Evolutionary conservation across 2,797 vertebrate genomes (phyloP).

Genomic region (Anabacerthia variegaticeps): DNA sequence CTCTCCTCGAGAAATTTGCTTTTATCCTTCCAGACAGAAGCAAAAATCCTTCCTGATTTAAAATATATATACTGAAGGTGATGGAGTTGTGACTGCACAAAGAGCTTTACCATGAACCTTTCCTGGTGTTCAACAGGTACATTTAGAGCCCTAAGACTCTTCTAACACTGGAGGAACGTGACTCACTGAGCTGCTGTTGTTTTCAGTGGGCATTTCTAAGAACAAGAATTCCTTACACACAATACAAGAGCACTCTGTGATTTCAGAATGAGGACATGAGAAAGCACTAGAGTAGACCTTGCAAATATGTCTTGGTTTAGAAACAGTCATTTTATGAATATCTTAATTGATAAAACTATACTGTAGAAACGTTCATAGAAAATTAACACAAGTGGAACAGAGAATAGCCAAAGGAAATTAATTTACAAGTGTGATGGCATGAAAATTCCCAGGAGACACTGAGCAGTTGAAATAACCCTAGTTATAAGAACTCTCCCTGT

Average conservation of each 20-base stretch:
- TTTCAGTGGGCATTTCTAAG: background rate
- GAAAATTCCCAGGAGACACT: background rate
- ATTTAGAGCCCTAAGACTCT: background rate
- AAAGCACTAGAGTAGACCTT: background rate
- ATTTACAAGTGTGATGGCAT: background rate
- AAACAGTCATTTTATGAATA: background rate
- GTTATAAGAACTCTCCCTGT: background rate
- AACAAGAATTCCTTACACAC: background rate
- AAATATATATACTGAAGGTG: fast-evolving
- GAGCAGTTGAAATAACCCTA: background rate
- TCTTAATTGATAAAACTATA: background rate
- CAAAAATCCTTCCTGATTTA: background rate
- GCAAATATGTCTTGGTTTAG: background rate
- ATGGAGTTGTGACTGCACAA: background rate
- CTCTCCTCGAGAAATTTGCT: background rate
- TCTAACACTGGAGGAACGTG: background rate
- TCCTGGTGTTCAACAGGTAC: background rate
- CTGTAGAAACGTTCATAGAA: background rate
- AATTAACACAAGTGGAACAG: constrained; percentile 27
- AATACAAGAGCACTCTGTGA: background rate
- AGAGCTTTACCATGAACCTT: background rate
- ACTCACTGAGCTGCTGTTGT: background rate
- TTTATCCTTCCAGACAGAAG: background rate
- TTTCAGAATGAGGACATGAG: background rate
- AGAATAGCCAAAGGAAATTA: constrained; percentile 44